Evolutionary conservation across 2,113 vertebrate species (phyloP), one percentile per base, ranked within the genome.

Genomic region (Nansenia antarctica): DNA sequence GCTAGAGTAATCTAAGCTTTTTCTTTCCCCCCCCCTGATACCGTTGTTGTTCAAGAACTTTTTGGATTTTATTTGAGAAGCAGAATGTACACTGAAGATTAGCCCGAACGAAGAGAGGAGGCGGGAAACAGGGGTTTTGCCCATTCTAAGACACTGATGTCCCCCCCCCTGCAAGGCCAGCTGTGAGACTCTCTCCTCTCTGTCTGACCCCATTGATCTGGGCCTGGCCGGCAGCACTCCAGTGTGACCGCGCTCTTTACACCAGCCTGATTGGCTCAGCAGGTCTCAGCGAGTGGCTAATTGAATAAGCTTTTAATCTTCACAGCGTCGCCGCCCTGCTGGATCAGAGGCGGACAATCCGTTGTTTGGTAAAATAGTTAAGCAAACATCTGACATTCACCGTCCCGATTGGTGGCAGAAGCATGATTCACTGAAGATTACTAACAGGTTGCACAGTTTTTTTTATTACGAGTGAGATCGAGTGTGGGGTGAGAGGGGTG

Each of bases 291-390:
- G 27, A 35, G 65, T 27, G 53, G 55, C 65, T 82, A 82, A 88
- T 83, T 80, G 79, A 82, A 88, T 88, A 53, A 88, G 66, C 73
- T 45, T 47, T 45, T 81, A 75, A 81, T 82, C 80, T 82, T 68
- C 62, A 72, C 62, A 64, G 54, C 68, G 70, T 49, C 5, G 1
- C 54, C 34, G 18, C 9, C 6, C 37, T 69, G 63, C 63, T 47
- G 54, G 57, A 67, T 49, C 62, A 70, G 67, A 61, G 49, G 66
- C 31, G 27, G 8, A 29, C 62, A n/a, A 73, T 35, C 45, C 59
- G 62, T 15, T 9, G 0, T 3, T 39, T 72, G 66, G 42, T 22
- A 47, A 7, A 59, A 45, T 64, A 30, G 14, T 29, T 52, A 5
- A 24, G 49, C 0, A 52, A 52, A 52, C 49, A 52, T 52, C 9